Base-by-base conservation (phyloP, 2,797 vertebrate species). In the Spondyliosoma cantharus region DNA sequence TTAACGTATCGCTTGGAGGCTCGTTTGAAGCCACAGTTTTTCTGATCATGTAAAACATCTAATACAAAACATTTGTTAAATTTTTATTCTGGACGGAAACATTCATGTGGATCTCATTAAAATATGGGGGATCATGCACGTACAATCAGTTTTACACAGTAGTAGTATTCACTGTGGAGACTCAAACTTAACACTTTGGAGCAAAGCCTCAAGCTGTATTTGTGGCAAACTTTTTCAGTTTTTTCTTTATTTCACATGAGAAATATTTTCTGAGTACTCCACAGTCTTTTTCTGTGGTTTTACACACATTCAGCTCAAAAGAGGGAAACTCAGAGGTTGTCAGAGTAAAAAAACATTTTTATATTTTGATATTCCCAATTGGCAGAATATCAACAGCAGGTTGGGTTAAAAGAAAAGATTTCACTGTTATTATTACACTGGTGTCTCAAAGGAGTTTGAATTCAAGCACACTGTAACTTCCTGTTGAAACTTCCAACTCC, bases 291-390 rank as follows among this genome's bases (percentile, higher is more conserved):
- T 68, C 3, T 48, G 24, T n/a, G 56, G 62, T 60, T 79, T 78
- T 46, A 83, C 24, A 79, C 63, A 74, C 29, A 61, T 75, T 72
- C 17, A 37, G 48, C 62, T 80, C 59, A 32, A 72, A 75, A 63
- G 19, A 2, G 2, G 20, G 16, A 14, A 76, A 57, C 29, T 9
- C 43, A 2, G 49, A 70, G 16, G 37, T 59, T 71, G 59, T 59
- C 69, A 61, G 15, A 24, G 43, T 70, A 5, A 20, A 69, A 69
- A 70, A 64, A 15, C 17, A 43, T 3, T 32, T 32, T 7, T 32
- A 32, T 32, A 3, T 32, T 32, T 32, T 3, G n/a, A 67, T 82
- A 85, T 77, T 84, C 79, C 82, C 82, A 49, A 20, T 25, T 43
- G 79, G 42, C 14, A 56, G 57, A 54, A 66, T 56, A 78, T 70